Evolutionary conservation across 2,113 vertebrate species (phyloP).

Genomic region (Marcusenius ussheri): DNA sequence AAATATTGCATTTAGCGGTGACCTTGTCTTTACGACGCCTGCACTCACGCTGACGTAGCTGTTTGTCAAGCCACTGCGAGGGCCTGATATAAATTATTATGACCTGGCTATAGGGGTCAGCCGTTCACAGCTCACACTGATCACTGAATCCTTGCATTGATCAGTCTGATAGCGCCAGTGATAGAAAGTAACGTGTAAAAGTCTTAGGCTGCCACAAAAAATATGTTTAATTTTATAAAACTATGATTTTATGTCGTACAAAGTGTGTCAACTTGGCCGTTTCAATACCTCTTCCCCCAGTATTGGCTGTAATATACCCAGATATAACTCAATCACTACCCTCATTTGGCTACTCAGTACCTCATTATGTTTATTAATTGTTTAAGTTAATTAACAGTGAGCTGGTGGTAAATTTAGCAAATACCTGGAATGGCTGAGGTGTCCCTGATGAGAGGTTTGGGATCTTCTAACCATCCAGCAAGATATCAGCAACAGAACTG

Average conservation of each 20-base stretch:
- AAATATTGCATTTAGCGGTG: neutral
- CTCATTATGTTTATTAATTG: neutral
- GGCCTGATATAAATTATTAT: conserved; percentile 34
- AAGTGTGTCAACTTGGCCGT: neutral
- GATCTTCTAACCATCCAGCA: neutral
- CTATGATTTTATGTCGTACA: neutral
- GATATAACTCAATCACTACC: neutral
- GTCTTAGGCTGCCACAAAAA: neutral
- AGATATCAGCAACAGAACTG: neutral
- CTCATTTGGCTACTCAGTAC: neutral
- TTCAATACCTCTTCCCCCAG: neutral
- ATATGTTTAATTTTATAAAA: neutral
- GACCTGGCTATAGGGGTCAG: conserved; percentile 22
- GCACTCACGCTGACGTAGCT: neutral
- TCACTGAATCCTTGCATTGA: neutral
- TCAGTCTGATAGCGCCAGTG: neutral
- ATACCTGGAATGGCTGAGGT: neutral
- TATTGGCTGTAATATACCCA: neutral
- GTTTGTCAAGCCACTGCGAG: conserved; percentile 10
- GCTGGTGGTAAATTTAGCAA: neutral
- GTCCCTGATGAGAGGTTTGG: neutral
- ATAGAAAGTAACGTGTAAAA: neutral
- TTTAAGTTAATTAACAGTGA: neutral
- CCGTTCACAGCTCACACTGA: conserved; percentile 17
- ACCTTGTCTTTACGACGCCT: neutral